These are phyloP conservation scores for Lycorma delicatula DNA, from an alignment of 1,140 invertebrate species.

Conservation along the genomic window DNA sequence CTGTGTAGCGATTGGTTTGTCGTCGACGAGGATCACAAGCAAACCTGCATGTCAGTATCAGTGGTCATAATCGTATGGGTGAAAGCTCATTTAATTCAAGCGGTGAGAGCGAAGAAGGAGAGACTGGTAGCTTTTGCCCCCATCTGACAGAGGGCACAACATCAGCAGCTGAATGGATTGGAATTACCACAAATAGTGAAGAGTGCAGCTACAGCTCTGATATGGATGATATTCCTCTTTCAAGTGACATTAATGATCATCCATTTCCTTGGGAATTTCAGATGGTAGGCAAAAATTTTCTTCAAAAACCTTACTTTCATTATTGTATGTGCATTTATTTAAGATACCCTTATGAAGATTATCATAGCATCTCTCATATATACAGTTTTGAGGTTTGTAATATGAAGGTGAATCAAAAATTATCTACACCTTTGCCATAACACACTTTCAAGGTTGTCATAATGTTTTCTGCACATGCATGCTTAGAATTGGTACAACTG, in stretches of 20 bases:
- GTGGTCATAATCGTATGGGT: background rate
- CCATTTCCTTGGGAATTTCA: conserved; percentile 62
- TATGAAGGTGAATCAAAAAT: too few relatives aligned
- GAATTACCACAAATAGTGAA: conserved; percentile 74
- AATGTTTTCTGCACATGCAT: too few relatives aligned
- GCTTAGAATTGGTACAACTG: too few relatives aligned
- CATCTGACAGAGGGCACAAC: conserved; percentile 47
- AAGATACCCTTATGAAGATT: too few relatives aligned
- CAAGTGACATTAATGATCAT: conserved; percentile 45
- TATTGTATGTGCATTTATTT: too few relatives aligned
- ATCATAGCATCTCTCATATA: too few relatives aligned
- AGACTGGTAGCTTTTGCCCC: conserved; percentile 37
- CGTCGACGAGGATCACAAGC: conserved; percentile 27
- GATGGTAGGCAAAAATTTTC: conserved; percentile 46
- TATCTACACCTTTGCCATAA: too few relatives aligned
- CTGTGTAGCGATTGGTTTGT: conserved; percentile 17
- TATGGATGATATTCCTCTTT: conserved; percentile 49
- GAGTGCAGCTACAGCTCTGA: conserved; percentile 77
- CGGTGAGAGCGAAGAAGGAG: conserved; percentile 45
- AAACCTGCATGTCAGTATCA: conserved; percentile 17
- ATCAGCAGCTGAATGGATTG: conserved; percentile 73
- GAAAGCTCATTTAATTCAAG: conserved; percentile 25
- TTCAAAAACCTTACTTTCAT: too few relatives aligned
- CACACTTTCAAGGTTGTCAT: too few relatives aligned
- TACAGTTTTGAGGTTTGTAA: too few relatives aligned